Base-by-base conservation (phyloP, 2,888 invertebrate genomes). In the Hofmannophila pseudospretella region DNA sequence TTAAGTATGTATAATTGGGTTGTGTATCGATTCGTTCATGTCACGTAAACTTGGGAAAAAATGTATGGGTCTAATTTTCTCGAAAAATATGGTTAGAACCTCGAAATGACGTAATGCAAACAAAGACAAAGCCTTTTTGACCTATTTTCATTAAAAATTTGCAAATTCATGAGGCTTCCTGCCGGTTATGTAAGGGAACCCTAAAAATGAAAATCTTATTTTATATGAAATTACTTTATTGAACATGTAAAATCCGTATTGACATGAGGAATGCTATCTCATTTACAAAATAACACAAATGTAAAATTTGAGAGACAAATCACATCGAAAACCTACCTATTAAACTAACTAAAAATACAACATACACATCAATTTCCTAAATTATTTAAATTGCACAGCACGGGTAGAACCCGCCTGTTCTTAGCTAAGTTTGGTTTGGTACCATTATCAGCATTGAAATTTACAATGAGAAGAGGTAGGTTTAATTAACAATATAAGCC, bases 261-360 rank as follows among this genome's bases (percentile, higher is more conserved):
- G 87, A 87, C 87, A 86, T 82, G 85, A 87, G 88, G 87, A 88
- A 88, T 88, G 87, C 86, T 86, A 86, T 71, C 86, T 84, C 85
- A 84, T 85, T 84, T 81, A 87, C 77, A 88, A 84, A 85, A 79
- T 84, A 86, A 88, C 85, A 82, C 80, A 81, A 80, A 82, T 82
- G 85, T 84, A 85, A 86, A 84, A 85, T 82, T 84, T 80, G 67
- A 84, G 85, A 84, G 85, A 87, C 86, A 79, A 87, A 84, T 85
- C 79, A 87, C 79, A 85, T 81, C 71, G 72, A 81, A 80, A 88
- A 82, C 86, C 86, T 84, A 82, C 87, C 82, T 81, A 82, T 74
- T 62, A 38, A 32, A 75, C 78, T 85, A 88, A 87, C 79, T 85
- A 85, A 86, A 84, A 85, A 84, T 85, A 88, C 82, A 85, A 85